A percentile compares a stretch with the other conserved stretches of the same genome.
phyloP scores from a whole-genome alignment of 2,888 invertebrate genomes.

The Lamellibrachia columna region DNA sequence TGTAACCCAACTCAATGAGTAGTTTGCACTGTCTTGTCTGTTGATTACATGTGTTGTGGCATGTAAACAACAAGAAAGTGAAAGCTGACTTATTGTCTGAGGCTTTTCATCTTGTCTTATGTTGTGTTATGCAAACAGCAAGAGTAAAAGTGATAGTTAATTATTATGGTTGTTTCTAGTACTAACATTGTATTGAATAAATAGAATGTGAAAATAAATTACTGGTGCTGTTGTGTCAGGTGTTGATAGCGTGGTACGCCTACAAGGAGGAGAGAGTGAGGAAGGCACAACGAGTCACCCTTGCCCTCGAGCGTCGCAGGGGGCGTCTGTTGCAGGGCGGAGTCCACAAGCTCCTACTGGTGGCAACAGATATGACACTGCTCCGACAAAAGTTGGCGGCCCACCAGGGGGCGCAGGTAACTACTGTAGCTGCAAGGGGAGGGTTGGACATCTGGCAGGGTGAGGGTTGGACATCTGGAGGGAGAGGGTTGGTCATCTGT shows the following conservation, averaged over 20 bases:
- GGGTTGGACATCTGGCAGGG: too few species aligned
- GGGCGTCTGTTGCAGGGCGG: conserved; percentile 48
- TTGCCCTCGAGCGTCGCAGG: conserved; percentile 48
- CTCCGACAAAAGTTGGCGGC: too few species aligned
- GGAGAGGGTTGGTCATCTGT: too few species aligned
- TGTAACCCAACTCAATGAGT: too few species aligned
- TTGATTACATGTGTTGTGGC: not conserved
- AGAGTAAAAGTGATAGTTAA: not conserved
- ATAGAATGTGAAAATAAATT: not conserved
- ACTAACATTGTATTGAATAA: too few species aligned
- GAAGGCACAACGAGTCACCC: conserved; percentile 47
- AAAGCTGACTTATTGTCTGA: not conserved
- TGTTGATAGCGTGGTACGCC: conserved; percentile 49
- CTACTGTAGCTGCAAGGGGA: too few species aligned
- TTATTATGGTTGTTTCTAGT: not conserved
- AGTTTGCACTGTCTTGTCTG: not conserved
- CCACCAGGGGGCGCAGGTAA: too few species aligned
- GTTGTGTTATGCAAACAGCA: not conserved
- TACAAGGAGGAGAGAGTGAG: conserved; percentile 46
- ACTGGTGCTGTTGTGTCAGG: conserved; percentile 39
- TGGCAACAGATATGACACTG: too few species aligned
- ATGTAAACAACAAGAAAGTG: not conserved
- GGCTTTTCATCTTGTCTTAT: not conserved
- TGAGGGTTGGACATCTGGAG: too few species aligned
- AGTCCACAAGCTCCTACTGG: conserved; percentile 50